Base-by-base conservation (phyloP, 2,113 vertebrate species). In the Cacatua alba region DNA sequence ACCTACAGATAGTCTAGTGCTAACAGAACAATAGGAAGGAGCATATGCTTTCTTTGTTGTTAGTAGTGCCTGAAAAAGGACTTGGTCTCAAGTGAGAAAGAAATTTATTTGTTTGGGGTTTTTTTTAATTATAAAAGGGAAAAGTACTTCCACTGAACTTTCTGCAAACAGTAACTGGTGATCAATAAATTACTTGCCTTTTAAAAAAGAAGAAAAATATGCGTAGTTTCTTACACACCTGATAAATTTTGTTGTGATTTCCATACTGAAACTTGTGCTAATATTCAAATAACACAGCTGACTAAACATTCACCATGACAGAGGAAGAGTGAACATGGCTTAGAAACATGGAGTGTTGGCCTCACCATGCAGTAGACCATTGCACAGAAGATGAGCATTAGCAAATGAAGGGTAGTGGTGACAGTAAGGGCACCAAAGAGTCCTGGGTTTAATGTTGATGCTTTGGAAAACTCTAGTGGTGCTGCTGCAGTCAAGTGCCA, bases 341-440 rank as follows among this genome's bases (percentile, higher is more conserved):
- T 71, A 86, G 19, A 59, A 84, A 62, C 1, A 4, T 4, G 28
- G 26, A 37, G 13, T 3, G 6, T 9, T 68, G 23, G 8, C 46
- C 77, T 85, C 13, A 29, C 29, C 15, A 0, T 43, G 44, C 28
- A 51, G 6, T 35, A 79, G 41, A 67, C 16, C 10, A 24, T n/a
- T 19, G 7, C 15, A n/a, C 11, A 15, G 39, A 39, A 67, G 65
- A 11, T 31, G 24, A 63, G 15, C 0, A 0, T 17, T 6, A 25
- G 53, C 9, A 55, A 44, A 37, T 1, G 3, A 57, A 69, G 20
- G 67, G 37, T 68, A 48, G 17, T 0, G 1, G 78, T 35, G 33
- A 31, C 43, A 53, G 35, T 29, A 29, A 9, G 52, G 90, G 20
- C 53, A 48, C 7, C 68, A 33, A 29, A 44, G 29, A 79, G 24